Percentiles rank a stretch among this genome's conserved stretches.
These are phyloP conservation scores for Nasonia vitripennis DNA, from an alignment of 1,140 invertebrate genomes.

Conservation along the genomic window DNA sequence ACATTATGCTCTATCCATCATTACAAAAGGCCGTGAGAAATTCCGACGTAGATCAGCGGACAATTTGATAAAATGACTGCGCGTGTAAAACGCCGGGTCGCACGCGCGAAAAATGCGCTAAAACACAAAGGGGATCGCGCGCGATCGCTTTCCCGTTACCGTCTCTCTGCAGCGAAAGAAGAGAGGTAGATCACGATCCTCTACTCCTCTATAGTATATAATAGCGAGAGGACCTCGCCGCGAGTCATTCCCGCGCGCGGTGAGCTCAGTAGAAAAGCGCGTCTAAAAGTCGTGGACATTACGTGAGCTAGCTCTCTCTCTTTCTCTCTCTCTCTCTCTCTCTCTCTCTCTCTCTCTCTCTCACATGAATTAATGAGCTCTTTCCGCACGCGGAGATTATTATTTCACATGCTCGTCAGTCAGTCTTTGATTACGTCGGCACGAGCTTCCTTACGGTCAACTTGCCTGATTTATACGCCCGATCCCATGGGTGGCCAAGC, in stretches of 20 bases:
- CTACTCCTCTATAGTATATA: no score
- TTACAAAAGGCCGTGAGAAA: no score
- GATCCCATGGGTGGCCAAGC: conserved; percentile 49
- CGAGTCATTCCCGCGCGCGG: conserved; percentile 28
- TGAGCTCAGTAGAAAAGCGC: conserved; percentile 21
- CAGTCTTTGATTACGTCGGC: conserved; percentile 51
- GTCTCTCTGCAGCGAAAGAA: not conserved
- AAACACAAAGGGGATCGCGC: no score
- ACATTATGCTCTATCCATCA: no score
- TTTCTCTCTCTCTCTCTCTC: not conserved
- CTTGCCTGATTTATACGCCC: conserved; percentile 48
- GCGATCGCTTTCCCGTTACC: no score
- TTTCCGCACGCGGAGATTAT: conserved; percentile 31
- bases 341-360: no score
- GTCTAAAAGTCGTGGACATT: not conserved
- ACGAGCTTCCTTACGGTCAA: conserved; percentile 47
- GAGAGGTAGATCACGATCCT: not conserved
- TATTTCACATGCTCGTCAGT: conserved; percentile 50
- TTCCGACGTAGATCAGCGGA: no score
- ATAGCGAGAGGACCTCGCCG: not conserved
- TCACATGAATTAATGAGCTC: conserved; percentile 41
- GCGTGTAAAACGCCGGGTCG: no score
- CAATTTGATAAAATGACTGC: no score
- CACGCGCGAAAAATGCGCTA: no score
- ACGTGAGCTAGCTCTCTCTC: not conserved